phyloP scores from a whole-genome alignment of 2,797 vertebrate species.

The Cuculus canorus region DNA sequence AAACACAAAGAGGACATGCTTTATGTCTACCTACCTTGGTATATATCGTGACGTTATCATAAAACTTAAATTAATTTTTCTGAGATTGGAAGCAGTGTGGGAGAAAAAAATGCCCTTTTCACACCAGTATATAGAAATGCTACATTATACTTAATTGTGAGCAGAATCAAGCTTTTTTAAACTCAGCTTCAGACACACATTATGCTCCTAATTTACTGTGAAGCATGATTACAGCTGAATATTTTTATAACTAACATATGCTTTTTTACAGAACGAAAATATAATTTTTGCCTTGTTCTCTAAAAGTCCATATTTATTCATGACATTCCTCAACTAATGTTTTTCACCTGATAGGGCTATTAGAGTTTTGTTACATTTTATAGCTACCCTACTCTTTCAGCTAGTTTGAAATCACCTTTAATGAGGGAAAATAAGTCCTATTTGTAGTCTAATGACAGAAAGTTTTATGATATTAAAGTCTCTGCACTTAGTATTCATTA shows the following conservation, averaged over 20 bases:
- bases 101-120: background rate
- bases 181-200: background rate
- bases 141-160: background rate
- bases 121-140: background rate
- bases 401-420: background rate
- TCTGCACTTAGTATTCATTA: constrained; percentile 2
- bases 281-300: background rate
- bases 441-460: background rate
- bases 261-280: background rate
- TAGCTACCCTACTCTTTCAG: background rate
- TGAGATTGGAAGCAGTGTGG: background rate
- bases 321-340: background rate
- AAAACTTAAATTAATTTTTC: background rate
- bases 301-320: constrained; percentile 40
- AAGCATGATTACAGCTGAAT: constrained; percentile 4
- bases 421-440: constrained; percentile 17
- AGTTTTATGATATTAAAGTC: background rate
- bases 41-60: background rate
- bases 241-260: background rate
- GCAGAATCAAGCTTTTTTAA: background rate
- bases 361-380: background rate
- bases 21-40: background rate
- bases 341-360: background rate
- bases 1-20: background rate
- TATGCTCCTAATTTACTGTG: background rate